phyloP scores from a whole-genome alignment of 2,888 invertebrate genomes.

The Synanthedon tipuliformis region DNA sequence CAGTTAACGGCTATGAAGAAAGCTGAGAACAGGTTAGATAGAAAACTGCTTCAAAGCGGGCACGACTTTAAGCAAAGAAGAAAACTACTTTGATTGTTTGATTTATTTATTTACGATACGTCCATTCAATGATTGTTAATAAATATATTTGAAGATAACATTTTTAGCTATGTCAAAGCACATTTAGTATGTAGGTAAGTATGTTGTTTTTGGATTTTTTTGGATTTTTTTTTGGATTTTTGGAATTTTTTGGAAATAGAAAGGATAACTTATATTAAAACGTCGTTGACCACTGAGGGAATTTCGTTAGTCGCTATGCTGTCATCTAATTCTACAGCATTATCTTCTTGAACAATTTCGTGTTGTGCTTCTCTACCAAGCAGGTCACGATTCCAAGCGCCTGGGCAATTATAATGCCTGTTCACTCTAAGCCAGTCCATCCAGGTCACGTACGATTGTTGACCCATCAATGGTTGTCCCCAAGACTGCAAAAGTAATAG shows the following conservation, averaged over 20 bases:
- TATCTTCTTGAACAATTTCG: not conserved
- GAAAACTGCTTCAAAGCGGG: no score
- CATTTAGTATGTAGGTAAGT: not conserved
- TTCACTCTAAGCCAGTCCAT: constrained; percentile 29
- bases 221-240: no score
- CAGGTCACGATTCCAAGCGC: constrained; percentile 14
- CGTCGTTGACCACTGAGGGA: not conserved
- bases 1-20: no score
- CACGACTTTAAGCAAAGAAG: no score
- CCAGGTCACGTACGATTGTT: constrained; percentile 23
- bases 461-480: constrained; percentile 23
- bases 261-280: not conserved
- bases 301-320: not conserved
- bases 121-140: no score
- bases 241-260: not conserved
- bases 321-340: not conserved
- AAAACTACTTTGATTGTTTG: no score
- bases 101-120: no score
- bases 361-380: not conserved
- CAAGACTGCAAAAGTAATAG: no score
- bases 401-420: constrained; percentile 30
- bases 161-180: no score
- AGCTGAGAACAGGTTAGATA: no score
- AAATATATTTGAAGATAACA: no score
- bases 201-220: not conserved